Conservation (phyloP, 2,888 invertebrate genomes). For the Myathropa florea region DNA sequence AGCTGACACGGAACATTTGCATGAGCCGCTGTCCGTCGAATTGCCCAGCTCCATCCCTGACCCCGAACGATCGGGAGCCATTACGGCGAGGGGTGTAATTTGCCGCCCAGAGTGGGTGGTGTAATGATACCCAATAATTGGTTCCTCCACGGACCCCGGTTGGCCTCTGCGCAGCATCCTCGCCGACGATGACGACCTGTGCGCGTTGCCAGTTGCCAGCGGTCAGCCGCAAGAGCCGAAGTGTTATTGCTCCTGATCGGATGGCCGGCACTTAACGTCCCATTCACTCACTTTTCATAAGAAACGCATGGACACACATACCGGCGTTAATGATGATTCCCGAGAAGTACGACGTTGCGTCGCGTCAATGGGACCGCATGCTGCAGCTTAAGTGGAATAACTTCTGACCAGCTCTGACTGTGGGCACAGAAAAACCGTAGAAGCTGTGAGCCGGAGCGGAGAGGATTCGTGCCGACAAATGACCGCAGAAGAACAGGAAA, state of each 20-base stretch:
- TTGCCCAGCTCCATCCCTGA: background rate
- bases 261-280: constrained; percentile 22
- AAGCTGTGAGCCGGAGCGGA: constrained; percentile 18
- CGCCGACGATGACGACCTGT: no score
- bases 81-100: constrained; percentile 51
- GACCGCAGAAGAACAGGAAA: constrained; percentile 66
- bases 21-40: background rate
- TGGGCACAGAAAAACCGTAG: background rate
- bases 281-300: constrained; percentile 36
- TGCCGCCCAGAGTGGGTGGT: constrained; percentile 49
- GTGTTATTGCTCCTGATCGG: background rate
- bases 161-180: background rate
- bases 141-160: constrained; percentile 8
- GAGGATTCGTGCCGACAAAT: constrained; percentile 44
- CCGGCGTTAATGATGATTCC: constrained; percentile 31
- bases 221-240: background rate
- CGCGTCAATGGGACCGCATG: background rate
- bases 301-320: constrained; percentile 24
- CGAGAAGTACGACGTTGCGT: constrained; percentile 20
- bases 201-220: background rate
- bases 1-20: constrained; percentile 54
- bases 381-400: constrained; percentile 29
- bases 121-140: constrained; percentile 41
- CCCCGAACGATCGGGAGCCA: constrained; percentile 11
- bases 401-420: constrained; percentile 15